phyloP scores from a whole-genome alignment of 1,140 invertebrate species.

The Drosophila mauritiana region DNA sequence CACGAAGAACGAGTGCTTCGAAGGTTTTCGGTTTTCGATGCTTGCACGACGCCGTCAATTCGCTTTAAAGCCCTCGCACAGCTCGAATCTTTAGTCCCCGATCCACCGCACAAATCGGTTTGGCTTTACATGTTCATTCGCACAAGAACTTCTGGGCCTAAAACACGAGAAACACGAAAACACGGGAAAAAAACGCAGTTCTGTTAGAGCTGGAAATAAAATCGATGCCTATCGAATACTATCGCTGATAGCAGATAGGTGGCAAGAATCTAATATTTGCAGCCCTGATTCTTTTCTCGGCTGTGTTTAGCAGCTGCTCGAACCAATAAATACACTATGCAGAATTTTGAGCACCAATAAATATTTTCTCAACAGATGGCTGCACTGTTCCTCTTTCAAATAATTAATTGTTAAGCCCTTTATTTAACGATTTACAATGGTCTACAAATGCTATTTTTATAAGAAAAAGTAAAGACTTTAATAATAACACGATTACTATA shows the following conservation, averaged over 20 bases:
- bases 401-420: too few species aligned
- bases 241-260: background rate
- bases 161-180: conserved; percentile 5
- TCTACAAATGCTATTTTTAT: too few species aligned
- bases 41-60: conserved; percentile 16
- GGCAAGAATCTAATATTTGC: background rate
- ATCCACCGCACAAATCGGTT: conserved; percentile 14
- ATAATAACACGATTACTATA: too few species aligned
- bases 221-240: background rate
- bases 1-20: background rate
- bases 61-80: conserved; percentile 5
- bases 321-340: background rate
- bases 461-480: too few species aligned
- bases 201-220: background rate
- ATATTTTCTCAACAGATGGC: too few species aligned
- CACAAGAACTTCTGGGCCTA: conserved; percentile 9
- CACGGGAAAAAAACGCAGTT: conserved; percentile 1
- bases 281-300: background rate
- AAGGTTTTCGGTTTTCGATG: background rate
- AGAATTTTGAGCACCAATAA: too few species aligned
- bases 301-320: background rate
- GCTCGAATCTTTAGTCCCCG: conserved; percentile 11
- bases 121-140: conserved; percentile 42
- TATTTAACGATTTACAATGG: too few species aligned
- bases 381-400: too few species aligned